Conservation (phyloP, 2,113 vertebrate genomes). For the Synodontis membranacea region DNA sequence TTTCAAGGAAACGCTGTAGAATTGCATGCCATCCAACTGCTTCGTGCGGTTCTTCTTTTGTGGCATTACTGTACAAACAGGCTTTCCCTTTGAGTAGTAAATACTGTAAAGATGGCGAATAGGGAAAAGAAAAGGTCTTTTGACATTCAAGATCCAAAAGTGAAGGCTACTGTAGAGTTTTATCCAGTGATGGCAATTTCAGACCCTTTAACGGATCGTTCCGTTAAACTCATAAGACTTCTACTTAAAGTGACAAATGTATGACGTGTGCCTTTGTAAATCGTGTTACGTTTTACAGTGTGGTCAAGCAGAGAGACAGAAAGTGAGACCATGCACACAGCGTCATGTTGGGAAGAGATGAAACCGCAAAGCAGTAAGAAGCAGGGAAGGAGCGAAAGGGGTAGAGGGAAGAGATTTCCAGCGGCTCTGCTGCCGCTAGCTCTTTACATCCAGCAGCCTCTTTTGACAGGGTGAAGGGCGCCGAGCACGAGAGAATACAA, state of each 20-base stretch:
- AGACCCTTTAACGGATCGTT: background rate
- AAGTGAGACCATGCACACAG: background rate
- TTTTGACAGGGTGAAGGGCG: constrained; percentile 53
- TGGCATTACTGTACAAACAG: background rate
- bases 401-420: constrained; percentile 9
- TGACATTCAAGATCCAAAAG: background rate
- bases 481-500: constrained; percentile 50
- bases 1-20: background rate
- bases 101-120: background rate
- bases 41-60: background rate
- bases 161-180: background rate
- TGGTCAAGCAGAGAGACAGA: background rate
- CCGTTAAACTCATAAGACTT: background rate
- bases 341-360: constrained; percentile 1
- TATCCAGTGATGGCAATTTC: background rate
- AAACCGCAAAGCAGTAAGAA: constrained; percentile 13
- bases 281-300: background rate
- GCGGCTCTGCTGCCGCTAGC: constrained; percentile 36
- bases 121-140: constrained; percentile 10
- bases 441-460: constrained; percentile 45
- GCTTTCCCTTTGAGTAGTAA: background rate
- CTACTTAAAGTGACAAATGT: background rate
- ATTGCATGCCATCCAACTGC: background rate
- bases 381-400: constrained; percentile 36
- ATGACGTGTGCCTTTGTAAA: background rate